phyloP scores from a whole-genome alignment of 2,113 vertebrate genomes.

The Orientallactaga bullata region DNA sequence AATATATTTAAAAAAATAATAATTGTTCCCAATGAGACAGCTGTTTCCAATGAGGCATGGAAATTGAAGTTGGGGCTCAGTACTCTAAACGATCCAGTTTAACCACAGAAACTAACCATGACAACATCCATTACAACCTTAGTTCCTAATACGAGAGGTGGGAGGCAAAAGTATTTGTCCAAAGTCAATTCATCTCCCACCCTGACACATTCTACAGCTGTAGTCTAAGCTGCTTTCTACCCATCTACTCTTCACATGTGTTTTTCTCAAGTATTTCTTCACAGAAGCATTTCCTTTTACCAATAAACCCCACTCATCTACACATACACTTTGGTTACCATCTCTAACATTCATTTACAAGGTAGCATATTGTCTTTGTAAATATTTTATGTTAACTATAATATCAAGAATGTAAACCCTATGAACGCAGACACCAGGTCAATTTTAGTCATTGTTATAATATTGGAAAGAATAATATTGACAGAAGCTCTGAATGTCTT shows the following conservation, averaged over 20 bases:
- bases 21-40: background rate
- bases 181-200: background rate
- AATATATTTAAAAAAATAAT: too few species aligned
- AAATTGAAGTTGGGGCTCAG: background rate
- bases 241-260: background rate
- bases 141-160: background rate
- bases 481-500: background rate
- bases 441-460: background rate
- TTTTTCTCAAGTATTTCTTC: background rate
- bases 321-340: background rate
- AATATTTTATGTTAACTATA: background rate
- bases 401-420: background rate
- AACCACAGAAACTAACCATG: background rate
- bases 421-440: background rate
- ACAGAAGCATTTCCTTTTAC: background rate
- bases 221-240: background rate
- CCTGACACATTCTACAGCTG: background rate
- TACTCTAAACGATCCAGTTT: background rate
- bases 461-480: background rate
- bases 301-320: background rate
- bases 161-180: fast-evolving
- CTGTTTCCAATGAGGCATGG: background rate
- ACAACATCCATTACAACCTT: background rate
- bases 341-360: background rate
- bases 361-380: background rate